Evolutionary conservation across 2,888 invertebrate species (phyloP).

Genomic region (Idaea aversata): DNA sequence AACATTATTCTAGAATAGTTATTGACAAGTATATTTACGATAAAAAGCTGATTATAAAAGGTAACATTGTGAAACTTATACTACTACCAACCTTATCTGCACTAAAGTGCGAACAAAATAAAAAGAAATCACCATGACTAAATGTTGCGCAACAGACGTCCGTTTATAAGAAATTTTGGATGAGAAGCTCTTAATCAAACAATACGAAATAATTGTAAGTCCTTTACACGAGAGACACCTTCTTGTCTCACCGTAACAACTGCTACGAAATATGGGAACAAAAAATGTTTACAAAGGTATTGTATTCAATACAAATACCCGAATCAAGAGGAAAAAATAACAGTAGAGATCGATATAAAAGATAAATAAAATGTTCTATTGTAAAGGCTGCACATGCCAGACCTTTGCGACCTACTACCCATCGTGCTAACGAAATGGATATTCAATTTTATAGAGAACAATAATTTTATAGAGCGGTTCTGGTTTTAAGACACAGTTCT

Average conservation of each 20-base stretch:
- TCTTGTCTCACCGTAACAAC: constrained; percentile 56
- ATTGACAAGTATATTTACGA: neutral
- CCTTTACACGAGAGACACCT: constrained; percentile 56
- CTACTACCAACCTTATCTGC: neutral
- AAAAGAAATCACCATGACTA: constrained; percentile 14
- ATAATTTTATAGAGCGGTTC: neutral
- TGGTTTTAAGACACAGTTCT: neutral
- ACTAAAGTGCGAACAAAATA: neutral
- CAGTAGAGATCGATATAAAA: constrained; percentile 66
- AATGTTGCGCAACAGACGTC: constrained; percentile 37
- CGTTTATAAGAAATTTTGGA: constrained; percentile 13
- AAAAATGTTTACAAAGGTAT: constrained; percentile 68
- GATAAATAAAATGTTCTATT: constrained; percentile 68
- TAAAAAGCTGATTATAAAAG: neutral
- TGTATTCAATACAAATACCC: constrained; percentile 57
- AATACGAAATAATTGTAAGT: constrained; percentile 58
- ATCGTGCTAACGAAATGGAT: neutral
- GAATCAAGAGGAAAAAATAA: constrained; percentile 48
- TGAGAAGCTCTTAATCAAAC: constrained; percentile 38
- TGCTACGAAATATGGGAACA: constrained; percentile 66
- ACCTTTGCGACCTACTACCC: constrained; percentile 21
- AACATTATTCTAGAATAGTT: constrained; percentile 16
- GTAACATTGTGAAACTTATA: neutral
- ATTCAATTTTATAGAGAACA: neutral
- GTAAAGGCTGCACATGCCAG: constrained; percentile 44